Evolutionary conservation across 1,140 invertebrate species (phyloP), one percentile per base, ranked within the genome.

Genomic region (Drosophila kikkawai): DNA sequence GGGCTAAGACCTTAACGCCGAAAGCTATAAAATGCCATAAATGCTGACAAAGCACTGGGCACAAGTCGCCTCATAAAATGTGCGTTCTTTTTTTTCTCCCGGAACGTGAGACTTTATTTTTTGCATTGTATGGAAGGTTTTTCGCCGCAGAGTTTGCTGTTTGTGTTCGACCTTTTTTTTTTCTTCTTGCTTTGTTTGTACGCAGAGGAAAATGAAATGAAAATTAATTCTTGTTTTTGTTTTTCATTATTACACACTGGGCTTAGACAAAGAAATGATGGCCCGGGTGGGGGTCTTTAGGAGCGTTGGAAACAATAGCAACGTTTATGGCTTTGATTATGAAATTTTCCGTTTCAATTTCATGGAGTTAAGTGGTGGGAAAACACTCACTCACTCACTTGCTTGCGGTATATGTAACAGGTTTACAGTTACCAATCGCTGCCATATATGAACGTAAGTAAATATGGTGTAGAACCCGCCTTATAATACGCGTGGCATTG

Each of bases 331-430:
- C 77, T 83, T 80, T 80, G 77, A 80, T 87, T 87, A 80, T 83
- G 80, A 88, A 87, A 87, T 87, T 68, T 87, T 83, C 58, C 67
- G 66, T 77, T 78, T 77, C 68, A 74, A 77, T 87, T 86, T 87
- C 71, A 82, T 61, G 48, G 65, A 47, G 60, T 70, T 83, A 83
- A 87, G 61, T 65, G 67, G 75, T 87, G 83, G 83, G 83, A 86
- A 86, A 88, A 67, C 56, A 58, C 64, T 63, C 71, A 66, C 68
- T 50, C 47, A 12, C 37, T 63, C 26, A 59, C 26, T 58, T 13
- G 17, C 12, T 56, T n/a, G 36, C 19, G 53, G 26, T 60, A 61
- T 44, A 45, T 61, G 50, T 56, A 75, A 71, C 79, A 79, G 75
- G 82, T 82, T 82, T 86, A 79, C 82, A 66, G 75, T 85, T 85